Evolutionary conservation across 1,140 invertebrate genomes (phyloP).

Genomic region (Brachionus plicatilis): DNA sequence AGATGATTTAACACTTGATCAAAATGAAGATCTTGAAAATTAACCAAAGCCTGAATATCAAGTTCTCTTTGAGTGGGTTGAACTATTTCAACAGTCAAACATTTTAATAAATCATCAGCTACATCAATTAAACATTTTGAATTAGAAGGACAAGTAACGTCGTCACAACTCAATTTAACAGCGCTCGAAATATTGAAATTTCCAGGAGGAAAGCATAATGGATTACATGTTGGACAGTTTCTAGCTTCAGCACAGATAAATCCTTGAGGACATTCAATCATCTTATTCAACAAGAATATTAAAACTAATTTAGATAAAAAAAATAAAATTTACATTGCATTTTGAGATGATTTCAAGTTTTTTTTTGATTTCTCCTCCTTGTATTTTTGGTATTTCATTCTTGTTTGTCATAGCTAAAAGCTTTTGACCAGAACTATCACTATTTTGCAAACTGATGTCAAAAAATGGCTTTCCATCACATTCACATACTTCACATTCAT

Average conservation of each 20-base stretch:
- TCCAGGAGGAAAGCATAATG: not conserved
- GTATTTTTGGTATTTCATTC: not conserved
- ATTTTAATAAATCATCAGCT: not conserved
- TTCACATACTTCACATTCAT: constrained; percentile 28
- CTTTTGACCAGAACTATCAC: not conserved
- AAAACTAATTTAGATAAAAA: not conserved
- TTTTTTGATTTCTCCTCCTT: not conserved
- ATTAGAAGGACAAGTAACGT: not conserved
- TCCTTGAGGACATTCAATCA: not conserved
- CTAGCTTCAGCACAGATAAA: not conserved
- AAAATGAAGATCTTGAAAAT: not conserved
- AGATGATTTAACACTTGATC: not conserved
- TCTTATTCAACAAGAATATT: not conserved
- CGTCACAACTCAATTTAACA: not conserved
- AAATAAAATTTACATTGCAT: not conserved
- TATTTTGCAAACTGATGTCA: not conserved
- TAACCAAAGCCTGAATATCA: not conserved
- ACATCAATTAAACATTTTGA: not conserved
- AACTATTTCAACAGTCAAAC: not conserved
- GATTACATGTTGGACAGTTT: constrained; percentile 18
- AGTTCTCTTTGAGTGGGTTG: not conserved
- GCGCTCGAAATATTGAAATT: not conserved
- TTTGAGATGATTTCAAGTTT: not conserved
- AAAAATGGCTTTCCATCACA: constrained; percentile 33
- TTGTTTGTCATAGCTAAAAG: not conserved